These are phyloP conservation scores for Passer montanus DNA, from an alignment of 2,113 vertebrate genomes.

Conservation along the genomic window DNA sequence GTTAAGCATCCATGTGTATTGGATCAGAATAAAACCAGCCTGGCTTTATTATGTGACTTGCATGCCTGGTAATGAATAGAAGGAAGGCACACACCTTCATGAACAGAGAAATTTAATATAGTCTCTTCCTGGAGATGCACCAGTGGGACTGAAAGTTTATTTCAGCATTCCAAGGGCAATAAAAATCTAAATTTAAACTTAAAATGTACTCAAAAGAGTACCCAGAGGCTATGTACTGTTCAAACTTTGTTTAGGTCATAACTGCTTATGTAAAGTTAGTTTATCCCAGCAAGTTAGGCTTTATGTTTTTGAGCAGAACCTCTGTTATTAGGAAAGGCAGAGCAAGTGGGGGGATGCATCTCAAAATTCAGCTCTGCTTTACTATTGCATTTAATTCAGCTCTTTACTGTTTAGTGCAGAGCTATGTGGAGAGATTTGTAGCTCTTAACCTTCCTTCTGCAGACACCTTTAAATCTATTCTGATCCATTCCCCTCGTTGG, in stretches of 20 bases:
- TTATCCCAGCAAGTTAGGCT: not conserved
- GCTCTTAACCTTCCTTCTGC: not conserved
- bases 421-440: not conserved
- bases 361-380: not conserved
- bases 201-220: not conserved
- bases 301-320: not conserved
- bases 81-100: not conserved
- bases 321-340: not conserved
- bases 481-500: not conserved
- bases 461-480: not conserved
- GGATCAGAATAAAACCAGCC: conserved; percentile 10
- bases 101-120: conserved; percentile 56
- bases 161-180: conserved; percentile 61
- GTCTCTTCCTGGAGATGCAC: conserved; percentile 39
- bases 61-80: conserved; percentile 51
- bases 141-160: conserved; percentile 42
- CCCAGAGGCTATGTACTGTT: conserved; percentile 10
- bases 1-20: not conserved
- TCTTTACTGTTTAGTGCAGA: not conserved
- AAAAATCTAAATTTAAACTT: conserved; percentile 64
- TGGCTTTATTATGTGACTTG: conserved; percentile 35
- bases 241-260: conserved; percentile 54
- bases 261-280: conserved; percentile 11
- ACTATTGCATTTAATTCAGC: not conserved
- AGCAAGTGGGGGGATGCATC: not conserved